Conservation (phyloP, 2,888 invertebrate genomes). For the Clivina fossor region DNA sequence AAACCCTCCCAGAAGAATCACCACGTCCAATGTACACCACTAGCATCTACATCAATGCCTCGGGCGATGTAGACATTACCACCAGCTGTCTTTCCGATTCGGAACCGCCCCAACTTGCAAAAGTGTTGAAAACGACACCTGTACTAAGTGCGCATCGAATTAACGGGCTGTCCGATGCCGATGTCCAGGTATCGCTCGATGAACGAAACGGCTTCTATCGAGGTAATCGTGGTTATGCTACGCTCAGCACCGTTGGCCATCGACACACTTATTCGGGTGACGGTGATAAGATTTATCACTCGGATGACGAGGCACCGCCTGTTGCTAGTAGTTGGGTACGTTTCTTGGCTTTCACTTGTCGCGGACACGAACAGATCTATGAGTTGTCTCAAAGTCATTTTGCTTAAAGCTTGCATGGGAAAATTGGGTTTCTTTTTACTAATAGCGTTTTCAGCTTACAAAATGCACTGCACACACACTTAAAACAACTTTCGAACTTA, state of each 20-base stretch:
- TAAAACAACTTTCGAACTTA: too few species aligned
- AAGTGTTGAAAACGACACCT: too few species aligned
- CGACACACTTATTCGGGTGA: slow-evolving; percentile 42
- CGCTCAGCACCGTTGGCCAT: slow-evolving; percentile 48
- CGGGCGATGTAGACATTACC: slow-evolving; percentile 47
- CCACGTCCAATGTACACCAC: slow-evolving; percentile 50
- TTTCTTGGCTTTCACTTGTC: slow-evolving; percentile 10
- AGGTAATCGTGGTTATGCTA: slow-evolving; percentile 47
- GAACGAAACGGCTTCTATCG: slow-evolving; percentile 46
- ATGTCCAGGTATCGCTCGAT: slow-evolving; percentile 45
- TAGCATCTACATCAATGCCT: slow-evolving; percentile 52
- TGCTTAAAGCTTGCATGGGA: not conserved
- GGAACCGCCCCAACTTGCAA: too few species aligned
- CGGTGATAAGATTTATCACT: slow-evolving; percentile 46
- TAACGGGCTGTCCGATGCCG: slow-evolving; percentile 45
- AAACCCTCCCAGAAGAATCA: slow-evolving; percentile 16
- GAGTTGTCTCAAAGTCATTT: not conserved
- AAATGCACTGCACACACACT: too few species aligned
- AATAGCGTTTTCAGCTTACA: too few species aligned
- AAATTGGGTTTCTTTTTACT: not conserved
- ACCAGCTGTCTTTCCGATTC: slow-evolving; percentile 38
- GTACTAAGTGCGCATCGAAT: slow-evolving; percentile 45
- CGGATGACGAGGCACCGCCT: slow-evolving; percentile 45
- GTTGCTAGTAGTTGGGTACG: slow-evolving; percentile 33
- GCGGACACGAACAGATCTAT: not conserved